These are phyloP conservation scores for Microplitis mediator DNA, from an alignment of 1,140 invertebrate species.

Conservation along the genomic window DNA sequence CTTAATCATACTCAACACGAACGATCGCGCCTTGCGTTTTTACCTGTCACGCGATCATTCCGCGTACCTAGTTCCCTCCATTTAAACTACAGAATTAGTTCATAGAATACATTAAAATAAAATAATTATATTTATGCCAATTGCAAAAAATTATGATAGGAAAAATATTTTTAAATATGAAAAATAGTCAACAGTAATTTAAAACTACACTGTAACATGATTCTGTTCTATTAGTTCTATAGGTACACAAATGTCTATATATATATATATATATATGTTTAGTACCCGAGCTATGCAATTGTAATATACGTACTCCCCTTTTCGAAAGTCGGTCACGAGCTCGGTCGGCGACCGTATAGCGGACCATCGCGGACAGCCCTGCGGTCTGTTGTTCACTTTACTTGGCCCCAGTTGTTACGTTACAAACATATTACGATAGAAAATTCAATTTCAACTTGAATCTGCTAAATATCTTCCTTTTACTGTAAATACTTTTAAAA, in stretches of 20 bases:
- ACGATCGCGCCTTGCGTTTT: conserved; percentile 6
- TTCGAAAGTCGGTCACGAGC: conserved; percentile 26
- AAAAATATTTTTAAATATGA: neutral
- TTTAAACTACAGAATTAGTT: too few species aligned
- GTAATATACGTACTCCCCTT: conserved; percentile 12
- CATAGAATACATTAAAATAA: too few species aligned
- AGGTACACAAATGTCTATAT: too few species aligned
- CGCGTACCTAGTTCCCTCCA: too few species aligned
- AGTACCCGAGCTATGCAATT: neutral
- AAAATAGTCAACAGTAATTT: neutral
- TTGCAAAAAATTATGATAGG: too few species aligned
- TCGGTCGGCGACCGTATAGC: conserved; percentile 25
- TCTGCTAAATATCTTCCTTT: neutral
- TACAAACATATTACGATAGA: neutral
- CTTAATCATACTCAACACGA: neutral
- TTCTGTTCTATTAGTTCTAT: too few species aligned
- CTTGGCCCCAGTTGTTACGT: neutral
- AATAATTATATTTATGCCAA: too few species aligned
- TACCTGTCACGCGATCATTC: neutral
- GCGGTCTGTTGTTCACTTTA: conserved; percentile 3
- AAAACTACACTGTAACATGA: neutral
- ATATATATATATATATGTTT: too few species aligned
- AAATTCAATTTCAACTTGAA: neutral
- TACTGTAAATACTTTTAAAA: neutral
- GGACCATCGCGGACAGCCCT: conserved; percentile 11